Base-by-base conservation (phyloP, 2,797 vertebrate genomes). In the Microctenopoma lineatum region DNA sequence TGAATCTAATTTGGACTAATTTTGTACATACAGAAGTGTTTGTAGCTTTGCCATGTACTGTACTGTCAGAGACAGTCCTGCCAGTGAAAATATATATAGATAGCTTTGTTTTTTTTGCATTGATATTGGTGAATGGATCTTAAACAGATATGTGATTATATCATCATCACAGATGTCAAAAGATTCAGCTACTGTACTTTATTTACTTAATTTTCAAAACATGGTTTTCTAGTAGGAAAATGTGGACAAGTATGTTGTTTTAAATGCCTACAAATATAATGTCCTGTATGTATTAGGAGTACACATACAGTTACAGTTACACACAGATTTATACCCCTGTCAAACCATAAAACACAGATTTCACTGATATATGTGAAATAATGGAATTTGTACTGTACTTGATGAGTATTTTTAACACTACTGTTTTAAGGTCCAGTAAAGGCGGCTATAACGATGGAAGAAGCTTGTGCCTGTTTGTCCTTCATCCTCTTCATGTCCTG, bases 41-140 rank as follows among this genome's bases (percentile, higher is more conserved):
- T 77, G 62, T 55, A 71, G 73, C 64, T 76, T 75, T 72, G 46
- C 66, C 36, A 59, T 81, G 75, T 83, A 77, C 75, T 84, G 70
- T 87, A 77, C 47, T 77, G 58, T 67, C 75, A 51, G 44, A 84
- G 57, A 77, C 14, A 21, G 52, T 78, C 39, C 68, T 85, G 68
- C 54, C 67, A 76, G 65, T 87, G 69, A 72, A 67, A 70, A 41
- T 55, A 59, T 48, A 21, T 15, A 74, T 74, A 21, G 21, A 52
- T 14, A 41, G 11, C 12, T 75, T 58, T 79, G 57, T 4, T 48
- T 73, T 77, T 77, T 89, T 89, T 92, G 84, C 89, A 93, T 84
- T 87, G 80, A 81, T 48, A 74, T 74, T 61, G 70, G 75, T 55
- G 2, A 70, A 84, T 62, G 36, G 50, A 85, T 38, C 38, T 52